phyloP scores from a whole-genome alignment of 2,797 vertebrate species.

The Mallotus villosus region DNA sequence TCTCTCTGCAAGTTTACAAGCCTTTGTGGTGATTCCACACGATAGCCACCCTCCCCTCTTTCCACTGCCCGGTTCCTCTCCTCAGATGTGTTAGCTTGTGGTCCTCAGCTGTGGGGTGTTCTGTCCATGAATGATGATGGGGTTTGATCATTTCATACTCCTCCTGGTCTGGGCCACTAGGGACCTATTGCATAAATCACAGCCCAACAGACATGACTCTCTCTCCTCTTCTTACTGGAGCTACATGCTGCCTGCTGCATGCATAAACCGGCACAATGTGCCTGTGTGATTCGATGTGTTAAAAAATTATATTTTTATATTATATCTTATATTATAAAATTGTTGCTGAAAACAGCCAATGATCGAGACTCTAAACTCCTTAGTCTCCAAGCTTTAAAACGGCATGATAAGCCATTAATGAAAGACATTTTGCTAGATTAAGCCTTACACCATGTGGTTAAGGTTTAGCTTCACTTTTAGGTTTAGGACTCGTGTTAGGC shows the following conservation, averaged over 20 bases:
- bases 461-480: too few species aligned
- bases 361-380: conserved; percentile 9
- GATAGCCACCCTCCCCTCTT: neutral
- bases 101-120: neutral
- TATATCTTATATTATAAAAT: too few species aligned
- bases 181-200: conserved; percentile 12
- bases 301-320: too few species aligned
- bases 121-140: neutral
- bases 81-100: neutral
- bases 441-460: too few species aligned
- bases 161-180: neutral
- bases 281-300: conserved; percentile 27
- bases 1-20: neutral
- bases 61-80: conserved; percentile 17
- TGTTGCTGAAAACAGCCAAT: conserved; percentile 34
- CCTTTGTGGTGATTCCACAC: neutral
- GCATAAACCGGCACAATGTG: conserved; percentile 1
- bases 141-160: neutral
- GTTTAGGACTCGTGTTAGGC: too few species aligned
- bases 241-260: conserved; percentile 24
- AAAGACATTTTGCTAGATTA: too few species aligned
- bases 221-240: conserved; percentile 32
- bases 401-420: too few species aligned
- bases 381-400: too few species aligned
- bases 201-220: conserved; percentile 14